These are phyloP conservation scores for Bovichtus diacanthus DNA, from an alignment of 2,797 vertebrate species.

Conservation along the genomic window DNA sequence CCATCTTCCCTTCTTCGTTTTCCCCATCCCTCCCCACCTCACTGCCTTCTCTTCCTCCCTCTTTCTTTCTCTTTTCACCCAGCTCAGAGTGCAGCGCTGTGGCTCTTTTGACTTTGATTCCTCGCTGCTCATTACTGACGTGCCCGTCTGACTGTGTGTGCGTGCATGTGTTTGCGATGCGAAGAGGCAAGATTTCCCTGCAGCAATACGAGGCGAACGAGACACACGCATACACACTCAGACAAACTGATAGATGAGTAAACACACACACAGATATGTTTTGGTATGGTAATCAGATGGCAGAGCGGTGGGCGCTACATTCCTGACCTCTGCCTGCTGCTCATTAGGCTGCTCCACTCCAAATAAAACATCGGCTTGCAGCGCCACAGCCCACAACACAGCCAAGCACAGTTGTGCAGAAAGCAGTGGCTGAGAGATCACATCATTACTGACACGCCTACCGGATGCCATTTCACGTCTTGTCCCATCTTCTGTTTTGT, in stretches of 20 bases:
- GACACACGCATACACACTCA: conserved; percentile 67
- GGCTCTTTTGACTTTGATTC: conserved; percentile 80
- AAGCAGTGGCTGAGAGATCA: conserved; percentile 73
- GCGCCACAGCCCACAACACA: conserved; percentile 69
- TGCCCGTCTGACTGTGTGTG: conserved; percentile 65
- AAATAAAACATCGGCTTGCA: conserved; percentile 80
- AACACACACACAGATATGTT: conserved; percentile 75
- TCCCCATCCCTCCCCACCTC: conserved; percentile 55
- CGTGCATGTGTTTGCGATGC: conserved; percentile 52
- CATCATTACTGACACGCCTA: conserved; percentile 81
- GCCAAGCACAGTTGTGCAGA: conserved; percentile 65
- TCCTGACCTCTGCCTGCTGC: conserved; percentile 82
- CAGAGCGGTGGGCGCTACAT: conserved; percentile 75
- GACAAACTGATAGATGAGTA: conserved; percentile 76
- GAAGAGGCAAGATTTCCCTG: conserved; percentile 69
- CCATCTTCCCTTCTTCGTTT: conserved; percentile 60
- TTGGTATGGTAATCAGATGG: conserved; percentile 83
- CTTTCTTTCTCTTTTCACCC: conserved; percentile 59
- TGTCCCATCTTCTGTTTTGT: conserved; percentile 74
- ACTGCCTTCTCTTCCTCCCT: conserved; percentile 55
- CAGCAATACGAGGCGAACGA: conserved; percentile 63
- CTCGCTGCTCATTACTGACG: conserved; percentile 81
- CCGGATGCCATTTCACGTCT: conserved; percentile 73
- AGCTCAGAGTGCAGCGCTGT: conserved; percentile 63
- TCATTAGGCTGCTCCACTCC: conserved; percentile 84